Base-by-base conservation (phyloP, 2,797 vertebrate species). In the Sphenopsis melanotis region DNA sequence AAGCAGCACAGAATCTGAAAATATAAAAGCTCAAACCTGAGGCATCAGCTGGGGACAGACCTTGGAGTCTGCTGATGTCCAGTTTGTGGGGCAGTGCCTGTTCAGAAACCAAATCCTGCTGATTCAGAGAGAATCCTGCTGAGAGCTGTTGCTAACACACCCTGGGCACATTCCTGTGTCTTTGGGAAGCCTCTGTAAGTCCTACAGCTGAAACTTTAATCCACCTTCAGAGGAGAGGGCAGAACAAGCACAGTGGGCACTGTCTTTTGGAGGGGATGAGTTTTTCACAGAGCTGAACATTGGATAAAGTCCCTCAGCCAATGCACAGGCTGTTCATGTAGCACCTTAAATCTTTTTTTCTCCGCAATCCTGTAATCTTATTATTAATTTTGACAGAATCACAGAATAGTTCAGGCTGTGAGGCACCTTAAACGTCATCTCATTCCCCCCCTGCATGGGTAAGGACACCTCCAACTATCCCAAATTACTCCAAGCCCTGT, bases 211-310 rank as follows among this genome's bases (percentile, higher is more conserved):
- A 37, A 89, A 39, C 21, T 34, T 69, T 6, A 41, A 68, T 29
- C 9, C 2, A 1, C 17, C 36, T 41, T 11, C 17, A 32, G 23
- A 26, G 41, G 6, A 39, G 26, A 70, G 20, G 20, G n/a, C 36
- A 46, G 44, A 59, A 42, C 0, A 1, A 60, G 12, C 27, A 36
- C 36, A 10, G 1, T 7, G 30, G 60, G 36, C 16, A 4, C 10
- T 3, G 44, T 13, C 22, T 37, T 19, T 9, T 7, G 5, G 46
- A 27, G 11, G 26, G 18, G 3, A 19, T 23, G 23, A 52, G 15
- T 32, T 59, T 75, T 59, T 37, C 27, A 66, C 32, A 10, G n/a
- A 27, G 15, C 4, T 37, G 4, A 50, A 44, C 15, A 4, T 2
- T 19, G 46, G 18, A 3, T 44, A 0, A 66, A 44, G 3, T 20